These are phyloP conservation scores for Eudemis profundana DNA, from an alignment of 2,888 invertebrate species.

Conservation along the genomic window DNA sequence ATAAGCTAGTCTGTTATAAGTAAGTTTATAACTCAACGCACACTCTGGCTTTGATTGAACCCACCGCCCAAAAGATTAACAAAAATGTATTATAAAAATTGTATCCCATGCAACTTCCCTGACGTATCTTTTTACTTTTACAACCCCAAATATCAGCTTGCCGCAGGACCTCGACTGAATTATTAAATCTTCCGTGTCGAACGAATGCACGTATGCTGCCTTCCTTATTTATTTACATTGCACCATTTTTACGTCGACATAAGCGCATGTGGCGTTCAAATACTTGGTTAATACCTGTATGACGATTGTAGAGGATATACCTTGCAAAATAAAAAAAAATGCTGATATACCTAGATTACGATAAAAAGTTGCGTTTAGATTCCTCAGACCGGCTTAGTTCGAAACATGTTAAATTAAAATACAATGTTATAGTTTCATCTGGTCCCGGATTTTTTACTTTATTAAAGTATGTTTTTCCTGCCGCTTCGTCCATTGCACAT, in stretches of 20 bases:
- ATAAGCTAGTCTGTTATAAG: no score
- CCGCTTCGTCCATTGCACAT: no score
- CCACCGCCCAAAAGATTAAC: not conserved
- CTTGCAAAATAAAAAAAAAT: not conserved
- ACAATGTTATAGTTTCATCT: no score
- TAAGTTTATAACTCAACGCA: no score
- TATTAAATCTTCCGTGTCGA: conserved; percentile 19
- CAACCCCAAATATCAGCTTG: conserved; percentile 24
- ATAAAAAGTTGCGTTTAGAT: no score
- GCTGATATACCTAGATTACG: no score
- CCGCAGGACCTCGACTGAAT: conserved; percentile 26
- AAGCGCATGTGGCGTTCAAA: conserved; percentile 2
- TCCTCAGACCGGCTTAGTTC: no score
- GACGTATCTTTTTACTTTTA: conserved; percentile 22
- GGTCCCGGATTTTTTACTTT: no score
- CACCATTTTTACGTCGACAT: conserved; percentile 29
- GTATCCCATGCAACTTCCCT: conserved; percentile 8
- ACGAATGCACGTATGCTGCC: conserved; percentile 30
- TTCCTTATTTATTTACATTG: conserved; percentile 35
- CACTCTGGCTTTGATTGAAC: no score
- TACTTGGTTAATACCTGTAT: not conserved
- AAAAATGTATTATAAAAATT: not conserved
- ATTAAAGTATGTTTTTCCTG: no score
- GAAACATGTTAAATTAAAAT: no score
- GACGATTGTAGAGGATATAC: conserved; percentile 1